Evolutionary conservation across 2,888 invertebrate species (phyloP).

Genomic region (Heliothis peltigera): DNA sequence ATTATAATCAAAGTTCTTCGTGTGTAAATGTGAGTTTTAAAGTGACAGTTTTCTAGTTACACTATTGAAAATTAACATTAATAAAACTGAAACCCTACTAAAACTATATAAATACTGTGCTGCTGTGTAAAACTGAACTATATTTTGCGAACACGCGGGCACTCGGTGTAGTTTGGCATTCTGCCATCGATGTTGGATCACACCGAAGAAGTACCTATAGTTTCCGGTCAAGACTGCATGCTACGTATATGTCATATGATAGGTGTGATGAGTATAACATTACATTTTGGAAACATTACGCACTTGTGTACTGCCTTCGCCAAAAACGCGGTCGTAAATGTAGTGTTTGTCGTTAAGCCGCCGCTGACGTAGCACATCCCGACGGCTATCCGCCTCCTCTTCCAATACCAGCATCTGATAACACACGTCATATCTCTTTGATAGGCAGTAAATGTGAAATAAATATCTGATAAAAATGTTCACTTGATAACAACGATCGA

Average conservation of each 20-base stretch:
- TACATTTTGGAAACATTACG: conserved; percentile 41
- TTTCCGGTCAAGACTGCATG: neutral
- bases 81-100: neutral
- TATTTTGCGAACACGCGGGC: neutral
- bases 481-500: conserved; percentile 2
- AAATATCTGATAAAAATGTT: conserved; percentile 8
- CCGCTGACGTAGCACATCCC: conserved; percentile 91
- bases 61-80: too few relatives aligned
- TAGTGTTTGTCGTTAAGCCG: conserved; percentile 94
- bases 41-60: too few relatives aligned
- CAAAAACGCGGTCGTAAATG: conserved; percentile 96
- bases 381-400: conserved; percentile 82
- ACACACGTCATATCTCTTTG: conserved; percentile 29
- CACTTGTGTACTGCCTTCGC: conserved; percentile 96
- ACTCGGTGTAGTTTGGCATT: neutral
- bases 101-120: neutral
- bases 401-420: conserved; percentile 84
- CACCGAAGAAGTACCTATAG: neutral
- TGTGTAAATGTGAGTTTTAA: too few relatives aligned
- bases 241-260: neutral
- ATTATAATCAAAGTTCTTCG: too few relatives aligned
- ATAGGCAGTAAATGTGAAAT: conserved; percentile 21
- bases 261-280: neutral
- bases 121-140: neutral
- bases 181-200: neutral